Evolutionary conservation across 2,888 invertebrate genomes (phyloP).

Genomic region (Drosophila affinis): DNA sequence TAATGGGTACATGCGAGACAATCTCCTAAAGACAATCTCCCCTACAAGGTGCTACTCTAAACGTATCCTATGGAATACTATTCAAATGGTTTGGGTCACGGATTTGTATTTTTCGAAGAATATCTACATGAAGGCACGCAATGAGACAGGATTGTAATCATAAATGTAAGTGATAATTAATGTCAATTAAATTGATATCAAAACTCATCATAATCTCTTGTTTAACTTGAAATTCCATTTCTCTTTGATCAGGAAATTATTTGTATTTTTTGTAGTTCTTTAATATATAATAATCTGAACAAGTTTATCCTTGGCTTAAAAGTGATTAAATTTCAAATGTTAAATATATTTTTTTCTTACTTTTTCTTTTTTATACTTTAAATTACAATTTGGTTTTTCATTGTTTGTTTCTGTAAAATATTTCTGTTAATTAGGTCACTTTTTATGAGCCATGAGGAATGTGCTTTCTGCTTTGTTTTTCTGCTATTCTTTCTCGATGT

Average conservation of each 20-base stretch:
- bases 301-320: not conserved
- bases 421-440: slow-evolving; percentile 22
- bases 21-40: too few relatives aligned
- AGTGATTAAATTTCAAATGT: not conserved
- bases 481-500: too few relatives aligned
- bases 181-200: not conserved
- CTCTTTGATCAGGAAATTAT: not conserved
- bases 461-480: not conserved
- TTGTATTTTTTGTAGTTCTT: not conserved
- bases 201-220: not conserved
- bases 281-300: not conserved
- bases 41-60: too few relatives aligned
- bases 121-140: too few relatives aligned
- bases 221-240: not conserved
- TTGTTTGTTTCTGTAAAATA: not conserved
- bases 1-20: slow-evolving; percentile 2
- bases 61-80: too few relatives aligned
- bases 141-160: too few relatives aligned
- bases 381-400: not conserved
- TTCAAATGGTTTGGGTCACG: too few relatives aligned
- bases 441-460: not conserved
- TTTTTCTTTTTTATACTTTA: not conserved
- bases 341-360: not conserved
- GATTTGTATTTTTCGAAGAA: too few relatives aligned
- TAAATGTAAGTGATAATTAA: not conserved